Evolutionary conservation across 2,888 invertebrate genomes (phyloP), one percentile per base, ranked within the genome.

Genomic region (Petrophora chlorosata): DNA sequence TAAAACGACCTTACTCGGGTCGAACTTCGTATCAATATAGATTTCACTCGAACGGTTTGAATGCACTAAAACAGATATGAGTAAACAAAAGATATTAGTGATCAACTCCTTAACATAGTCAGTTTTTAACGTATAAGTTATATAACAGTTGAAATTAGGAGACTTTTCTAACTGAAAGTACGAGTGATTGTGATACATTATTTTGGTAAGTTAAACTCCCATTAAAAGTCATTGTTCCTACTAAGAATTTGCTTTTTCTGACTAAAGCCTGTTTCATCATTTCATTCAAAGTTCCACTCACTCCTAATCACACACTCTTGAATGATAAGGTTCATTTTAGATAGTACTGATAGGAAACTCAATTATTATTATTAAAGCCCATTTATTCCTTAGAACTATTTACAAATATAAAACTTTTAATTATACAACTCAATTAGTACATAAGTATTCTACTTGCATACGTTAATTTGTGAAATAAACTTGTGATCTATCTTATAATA

Each of bases 1-100:
- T 57, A 61, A 64, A 56, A 61, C 73, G 76, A 76, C 77, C 80
- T 77, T 66, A 59, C 65, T 67, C 64, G 75, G 76, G 76, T 76
- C 78, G 75, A 48, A 49, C 59, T 61, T 57, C 56, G 34, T 17
- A 34, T 32, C 14, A 8, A 8, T 43, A 19, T 36, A 42, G 22
- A 33, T 10, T 8, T 30, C 9, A 32, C 25, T 9, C 15, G 10
- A 13, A 25, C 17, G 15, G 13, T 36, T 28, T 17, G n/a, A n/a
- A n/a, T n/a, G n/a, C n/a, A n/a, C 25, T 13, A 17, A 16, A 29
- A 17, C 26, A 29, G 14, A 7, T 36, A 36, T 26, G 16, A 38
- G 13, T 22, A 26, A 15, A n/a, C n/a, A n/a, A n/a, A n/a, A n/a
- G n/a, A n/a, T n/a, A n/a, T n/a, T n/a, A 42, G 36, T 44, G 35